phyloP scores from a whole-genome alignment of 2,888 invertebrate species.

The Eristalinus aeneus region DNA sequence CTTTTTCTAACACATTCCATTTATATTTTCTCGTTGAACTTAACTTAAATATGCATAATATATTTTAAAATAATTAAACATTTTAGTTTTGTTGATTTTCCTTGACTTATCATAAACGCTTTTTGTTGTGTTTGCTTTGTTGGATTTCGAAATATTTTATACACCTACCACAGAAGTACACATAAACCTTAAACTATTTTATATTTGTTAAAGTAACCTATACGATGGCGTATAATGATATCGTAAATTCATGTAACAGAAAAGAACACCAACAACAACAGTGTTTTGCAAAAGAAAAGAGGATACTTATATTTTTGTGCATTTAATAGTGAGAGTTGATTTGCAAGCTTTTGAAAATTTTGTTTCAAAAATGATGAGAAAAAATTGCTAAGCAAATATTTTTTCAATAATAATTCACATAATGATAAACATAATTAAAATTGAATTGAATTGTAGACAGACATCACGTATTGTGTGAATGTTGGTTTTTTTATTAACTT shows the following conservation, averaged over 20 bases:
- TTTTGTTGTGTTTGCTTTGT: conserved; percentile 42
- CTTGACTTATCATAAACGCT: conserved; percentile 7
- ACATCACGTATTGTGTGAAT: conserved; percentile 33
- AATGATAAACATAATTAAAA: conserved; percentile 11
- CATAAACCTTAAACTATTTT: conserved; percentile 39
- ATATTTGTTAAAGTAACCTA: conserved; percentile 14
- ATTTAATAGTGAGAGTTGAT: conserved; percentile 22
- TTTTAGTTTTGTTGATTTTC: conserved; percentile 16
- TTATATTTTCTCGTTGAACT: conserved; percentile 17
- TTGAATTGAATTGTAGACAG: conserved; percentile 3
- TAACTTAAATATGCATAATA: not conserved
- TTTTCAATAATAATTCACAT: conserved; percentile 21
- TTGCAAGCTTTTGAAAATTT: conserved; percentile 34
- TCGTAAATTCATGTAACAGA: conserved; percentile 13
- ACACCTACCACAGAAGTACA: conserved; percentile 8
- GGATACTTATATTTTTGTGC: conserved; percentile 36
- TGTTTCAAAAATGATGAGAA: not conserved
- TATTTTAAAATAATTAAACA: not conserved
- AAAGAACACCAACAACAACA: not conserved
- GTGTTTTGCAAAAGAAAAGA: not conserved
- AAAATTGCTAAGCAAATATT: conserved; percentile 49
- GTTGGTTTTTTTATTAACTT: conserved; percentile 14
- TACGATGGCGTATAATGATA: not conserved
- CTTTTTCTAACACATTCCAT: conserved; percentile 56
- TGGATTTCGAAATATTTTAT: conserved; percentile 44